Evolutionary conservation across 1,140 invertebrate species (phyloP).

Genomic region (Ganaspis sp.): DNA sequence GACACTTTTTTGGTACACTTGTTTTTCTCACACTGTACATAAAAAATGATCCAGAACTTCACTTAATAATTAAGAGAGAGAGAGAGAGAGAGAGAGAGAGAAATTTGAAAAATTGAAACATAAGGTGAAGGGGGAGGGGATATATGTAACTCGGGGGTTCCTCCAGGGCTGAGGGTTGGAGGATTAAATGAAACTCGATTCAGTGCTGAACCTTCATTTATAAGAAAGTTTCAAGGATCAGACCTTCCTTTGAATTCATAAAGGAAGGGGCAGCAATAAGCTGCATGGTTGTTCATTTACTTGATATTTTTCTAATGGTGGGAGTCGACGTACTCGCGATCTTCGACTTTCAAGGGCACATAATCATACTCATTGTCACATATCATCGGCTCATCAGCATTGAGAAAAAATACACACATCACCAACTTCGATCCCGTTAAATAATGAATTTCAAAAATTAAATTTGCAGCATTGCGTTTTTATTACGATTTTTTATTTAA

Average conservation of each 20-base stretch:
- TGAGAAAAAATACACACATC: not conserved
- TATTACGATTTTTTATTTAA: too few species aligned
- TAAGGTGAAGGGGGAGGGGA: slow-evolving; percentile 30
- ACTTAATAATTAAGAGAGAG: not conserved
- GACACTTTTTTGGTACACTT: slow-evolving; percentile 4
- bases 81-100: not conserved
- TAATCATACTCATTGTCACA: not conserved
- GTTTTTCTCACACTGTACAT: slow-evolving; percentile 4
- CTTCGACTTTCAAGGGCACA: slow-evolving; percentile 58
- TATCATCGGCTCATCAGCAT: slow-evolving; percentile 33
- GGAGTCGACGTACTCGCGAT: slow-evolving; percentile 57
- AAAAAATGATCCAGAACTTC: not conserved
- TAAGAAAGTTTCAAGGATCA: slow-evolving; percentile 73
- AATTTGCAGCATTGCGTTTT: too few species aligned
- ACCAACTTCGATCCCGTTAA: too few species aligned
- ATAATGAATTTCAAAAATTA: too few species aligned
- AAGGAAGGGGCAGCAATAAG: slow-evolving; percentile 54
- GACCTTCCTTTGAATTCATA: slow-evolving; percentile 60
- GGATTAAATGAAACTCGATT: slow-evolving; percentile 64
- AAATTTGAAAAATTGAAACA: slow-evolving; percentile 19
- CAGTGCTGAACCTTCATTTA: slow-evolving; percentile 68
- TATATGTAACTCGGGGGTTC: slow-evolving; percentile 34
- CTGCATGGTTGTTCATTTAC: slow-evolving; percentile 34
- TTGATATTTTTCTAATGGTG: slow-evolving; percentile 35
- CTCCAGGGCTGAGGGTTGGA: slow-evolving; percentile 58